A percentile compares a stretch with the other conserved stretches of the same genome.
Evolutionary conservation across 2,797 vertebrate genomes (phyloP).

Genomic region (Spinibarbus caldwelli): DNA sequence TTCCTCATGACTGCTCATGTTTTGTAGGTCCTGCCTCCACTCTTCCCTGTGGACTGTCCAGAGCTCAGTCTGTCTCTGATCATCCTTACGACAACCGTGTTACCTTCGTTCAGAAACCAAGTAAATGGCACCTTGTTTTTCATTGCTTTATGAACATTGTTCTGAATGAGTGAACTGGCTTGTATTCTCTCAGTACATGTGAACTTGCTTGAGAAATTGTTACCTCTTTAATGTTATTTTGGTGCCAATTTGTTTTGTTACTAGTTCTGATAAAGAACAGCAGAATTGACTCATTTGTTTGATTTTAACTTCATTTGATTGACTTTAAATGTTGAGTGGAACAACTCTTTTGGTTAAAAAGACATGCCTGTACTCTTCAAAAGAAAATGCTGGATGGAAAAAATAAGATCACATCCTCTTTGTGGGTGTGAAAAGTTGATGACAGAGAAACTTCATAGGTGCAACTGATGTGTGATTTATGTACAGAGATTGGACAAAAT

Average conservation of each 20-base stretch:
- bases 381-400: conserved; percentile 26
- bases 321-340: conserved; percentile 37
- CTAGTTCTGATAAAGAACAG: neutral
- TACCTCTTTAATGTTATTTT: neutral
- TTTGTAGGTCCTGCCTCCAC: conserved; percentile 42
- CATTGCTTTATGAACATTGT: neutral
- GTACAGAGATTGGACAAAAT: neutral
- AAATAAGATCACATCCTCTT: conserved; percentile 37
- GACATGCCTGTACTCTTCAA: neutral
- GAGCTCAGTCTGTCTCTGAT: conserved; percentile 52
- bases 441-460: conserved; percentile 17
- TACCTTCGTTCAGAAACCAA: conserved; percentile 54
- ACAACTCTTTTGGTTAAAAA: conserved; percentile 5
- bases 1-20: neutral
- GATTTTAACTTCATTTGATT: neutral
- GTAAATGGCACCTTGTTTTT: neutral
- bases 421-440: conserved; percentile 48
- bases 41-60: conserved; percentile 48
- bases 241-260: neutral
- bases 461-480: neutral
- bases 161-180: neutral
- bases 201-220: neutral
- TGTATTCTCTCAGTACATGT: conserved; percentile 5
- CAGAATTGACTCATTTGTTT: neutral
- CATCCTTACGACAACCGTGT: conserved; percentile 68